These are phyloP conservation scores for Diplazon laetatorius DNA, from an alignment of 2,888 invertebrate genomes.

Conservation along the genomic window DNA sequence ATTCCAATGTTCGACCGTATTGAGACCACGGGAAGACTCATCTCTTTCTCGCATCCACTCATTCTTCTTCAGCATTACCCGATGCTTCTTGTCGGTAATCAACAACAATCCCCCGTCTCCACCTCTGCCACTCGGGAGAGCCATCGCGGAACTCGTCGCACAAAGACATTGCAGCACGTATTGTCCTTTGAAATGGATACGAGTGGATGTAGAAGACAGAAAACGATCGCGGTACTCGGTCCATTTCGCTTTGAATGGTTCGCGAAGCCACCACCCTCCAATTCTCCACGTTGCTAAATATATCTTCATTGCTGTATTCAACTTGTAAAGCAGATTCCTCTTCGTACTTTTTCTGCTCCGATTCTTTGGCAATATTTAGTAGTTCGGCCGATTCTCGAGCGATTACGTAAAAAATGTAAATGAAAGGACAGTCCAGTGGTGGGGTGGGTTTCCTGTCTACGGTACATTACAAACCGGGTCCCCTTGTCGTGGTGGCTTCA, in stretches of 20 bases:
- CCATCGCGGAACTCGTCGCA: slow-evolving; percentile 74
- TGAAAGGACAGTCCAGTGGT: slow-evolving; percentile 58
- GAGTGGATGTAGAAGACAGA: slow-evolving; percentile 55
- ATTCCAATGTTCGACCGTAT: slow-evolving; percentile 61
- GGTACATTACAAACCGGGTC: slow-evolving; percentile 52
- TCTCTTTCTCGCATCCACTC: slow-evolving; percentile 66
- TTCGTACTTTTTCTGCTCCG: slow-evolving; percentile 33
- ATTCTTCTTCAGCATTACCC: slow-evolving; percentile 61
- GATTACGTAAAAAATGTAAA: slow-evolving; percentile 62
- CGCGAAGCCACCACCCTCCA: slow-evolving; percentile 34
- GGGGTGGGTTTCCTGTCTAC: slow-evolving; percentile 39
- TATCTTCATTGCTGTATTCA: background rate
- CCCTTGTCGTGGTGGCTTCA: slow-evolving; percentile 46
- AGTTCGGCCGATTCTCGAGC: slow-evolving; percentile 53
- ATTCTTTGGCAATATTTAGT: slow-evolving; percentile 53
- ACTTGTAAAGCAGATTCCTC: slow-evolving; percentile 34
- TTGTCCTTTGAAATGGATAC: slow-evolving; percentile 76
- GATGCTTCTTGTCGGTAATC: slow-evolving; percentile 74
- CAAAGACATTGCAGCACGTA: slow-evolving; percentile 75
- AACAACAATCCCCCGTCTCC: slow-evolving; percentile 72
- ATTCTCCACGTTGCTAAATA: slow-evolving; percentile 13
- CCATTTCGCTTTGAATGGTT: slow-evolving; percentile 61
- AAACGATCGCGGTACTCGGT: slow-evolving; percentile 55
- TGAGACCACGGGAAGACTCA: slow-evolving; percentile 64
- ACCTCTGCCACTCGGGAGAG: slow-evolving; percentile 67